These are phyloP conservation scores for Auanema sp. DNA, from an alignment of 2,888 invertebrate species.

Conservation along the genomic window DNA sequence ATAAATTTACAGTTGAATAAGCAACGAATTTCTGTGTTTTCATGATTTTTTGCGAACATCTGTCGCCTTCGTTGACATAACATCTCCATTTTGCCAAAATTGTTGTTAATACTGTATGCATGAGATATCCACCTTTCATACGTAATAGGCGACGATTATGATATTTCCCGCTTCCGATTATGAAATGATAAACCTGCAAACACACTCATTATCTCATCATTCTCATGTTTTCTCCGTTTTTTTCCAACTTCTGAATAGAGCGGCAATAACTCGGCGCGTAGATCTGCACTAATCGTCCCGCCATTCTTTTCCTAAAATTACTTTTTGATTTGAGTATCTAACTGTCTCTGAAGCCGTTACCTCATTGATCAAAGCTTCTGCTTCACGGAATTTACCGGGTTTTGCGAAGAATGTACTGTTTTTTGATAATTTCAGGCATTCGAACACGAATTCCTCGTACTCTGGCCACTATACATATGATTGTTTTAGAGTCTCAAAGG, in stretches of 20 bases:
- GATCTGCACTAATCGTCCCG: background rate
- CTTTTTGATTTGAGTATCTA: too few species aligned
- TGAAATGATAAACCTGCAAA: conserved; percentile 5
- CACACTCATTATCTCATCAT: background rate
- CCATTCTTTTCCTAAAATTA: too few species aligned
- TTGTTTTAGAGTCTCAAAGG: background rate
- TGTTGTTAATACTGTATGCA: conserved; percentile 1
- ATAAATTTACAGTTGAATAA: conserved; percentile 1
- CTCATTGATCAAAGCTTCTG: conserved; percentile 1
- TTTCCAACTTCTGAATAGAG: background rate
- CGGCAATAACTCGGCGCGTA: background rate
- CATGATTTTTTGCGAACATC: background rate
- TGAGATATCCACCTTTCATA: conserved; percentile 1
- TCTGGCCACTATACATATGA: background rate
- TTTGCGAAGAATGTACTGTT: conserved; percentile 1
- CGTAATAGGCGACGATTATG: background rate
- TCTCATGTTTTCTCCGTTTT: background rate
- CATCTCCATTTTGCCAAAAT: background rate
- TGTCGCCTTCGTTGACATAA: background rate
- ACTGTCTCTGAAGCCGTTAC: too few species aligned
- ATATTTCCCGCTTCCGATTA: background rate
- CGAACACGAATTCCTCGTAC: background rate
- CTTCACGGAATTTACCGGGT: background rate
- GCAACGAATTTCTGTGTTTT: conserved; percentile 1
- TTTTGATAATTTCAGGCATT: background rate